Base-by-base conservation (phyloP, 2,113 vertebrate genomes). In the Pluvialis apricaria region DNA sequence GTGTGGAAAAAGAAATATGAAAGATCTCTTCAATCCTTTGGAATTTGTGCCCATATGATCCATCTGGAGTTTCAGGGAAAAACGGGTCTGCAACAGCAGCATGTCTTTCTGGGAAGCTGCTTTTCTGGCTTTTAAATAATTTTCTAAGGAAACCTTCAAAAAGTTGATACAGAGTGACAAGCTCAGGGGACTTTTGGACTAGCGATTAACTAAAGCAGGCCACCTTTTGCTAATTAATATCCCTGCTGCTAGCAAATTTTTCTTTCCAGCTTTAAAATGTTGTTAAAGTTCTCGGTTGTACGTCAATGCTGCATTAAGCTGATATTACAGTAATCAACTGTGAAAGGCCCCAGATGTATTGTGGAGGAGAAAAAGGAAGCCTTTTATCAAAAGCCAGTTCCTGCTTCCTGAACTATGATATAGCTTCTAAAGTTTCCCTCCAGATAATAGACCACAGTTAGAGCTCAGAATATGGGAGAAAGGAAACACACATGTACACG, bases 331-430 rank as follows among this genome's bases (percentile, higher is more conserved):
- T 98, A 98, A 98, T 98, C 97, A 97, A 94, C 90, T 97, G 36
- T 98, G 97, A 98, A 96, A 91, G 66, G 92, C 79, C 97, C 97
- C 97, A 97, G 71, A 96, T 95, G 97, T 90, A 97, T 86, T 96
- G 86, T 65, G 92, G 86, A 97, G 79, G 29, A 97, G 89, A 97
- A 98, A 96, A 96, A 77, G 97, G 98, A 98, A 98, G 82, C 65
- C 97, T 98, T 98, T 98, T 96, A 98, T 98, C 97, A 97, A 97
- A 96, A 96, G 96, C 97, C 96, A 97, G 89, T 97, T 98, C 97
- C 97, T 98, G 97, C 95, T 98, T 98, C 97, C 97, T 97, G 97
- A 97, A 97, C 89, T 97, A 24, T 91, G 94, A 97, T 97, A 97
- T 15, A 89, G 80, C 82, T 97, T 97, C 95, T 97, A 76, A 94